Conservation (phyloP, 1,140 invertebrate genomes). For the Drosophila kepulauana region DNA sequence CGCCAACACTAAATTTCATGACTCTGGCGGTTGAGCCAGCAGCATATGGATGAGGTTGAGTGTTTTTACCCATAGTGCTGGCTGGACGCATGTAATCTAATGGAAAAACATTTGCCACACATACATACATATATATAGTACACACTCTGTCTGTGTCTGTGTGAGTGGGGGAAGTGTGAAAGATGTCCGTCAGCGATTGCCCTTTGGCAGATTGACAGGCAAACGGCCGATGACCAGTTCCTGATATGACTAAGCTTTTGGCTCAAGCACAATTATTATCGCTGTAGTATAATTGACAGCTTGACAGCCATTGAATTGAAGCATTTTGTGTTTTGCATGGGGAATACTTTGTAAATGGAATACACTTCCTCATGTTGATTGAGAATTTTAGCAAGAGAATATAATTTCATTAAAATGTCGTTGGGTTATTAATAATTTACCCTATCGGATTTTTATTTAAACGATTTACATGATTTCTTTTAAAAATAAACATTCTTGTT, state of each 20-base stretch:
- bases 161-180: conserved; percentile 35
- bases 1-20: conserved; percentile 84
- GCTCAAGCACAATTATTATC: conserved; percentile 43
- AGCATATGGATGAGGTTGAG: conserved; percentile 35
- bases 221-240: conserved; percentile 10
- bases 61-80: not conserved
- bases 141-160: not conserved
- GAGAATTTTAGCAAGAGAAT: too few species aligned
- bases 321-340: not conserved
- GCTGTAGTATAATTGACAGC: conserved; percentile 45
- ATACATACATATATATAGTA: not conserved
- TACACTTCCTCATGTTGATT: not conserved
- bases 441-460: too few species aligned
- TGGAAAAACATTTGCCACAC: conserved; percentile 69
- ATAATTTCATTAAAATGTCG: too few species aligned
- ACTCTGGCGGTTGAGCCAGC: conserved; percentile 66
- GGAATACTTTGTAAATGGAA: not conserved
- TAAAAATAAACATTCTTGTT: too few species aligned
- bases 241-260: conserved; percentile 19
- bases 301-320: conserved; percentile 41
- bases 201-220: conserved; percentile 34
- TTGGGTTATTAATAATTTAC: too few species aligned
- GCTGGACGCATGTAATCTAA: conserved; percentile 66
- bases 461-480: too few species aligned
- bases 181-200: conserved; percentile 42